A percentile compares a stretch with the other conserved stretches of the same genome.
Conservation (phyloP, 64 coral and sea anemone species). For the Acropora yongei region DNA sequence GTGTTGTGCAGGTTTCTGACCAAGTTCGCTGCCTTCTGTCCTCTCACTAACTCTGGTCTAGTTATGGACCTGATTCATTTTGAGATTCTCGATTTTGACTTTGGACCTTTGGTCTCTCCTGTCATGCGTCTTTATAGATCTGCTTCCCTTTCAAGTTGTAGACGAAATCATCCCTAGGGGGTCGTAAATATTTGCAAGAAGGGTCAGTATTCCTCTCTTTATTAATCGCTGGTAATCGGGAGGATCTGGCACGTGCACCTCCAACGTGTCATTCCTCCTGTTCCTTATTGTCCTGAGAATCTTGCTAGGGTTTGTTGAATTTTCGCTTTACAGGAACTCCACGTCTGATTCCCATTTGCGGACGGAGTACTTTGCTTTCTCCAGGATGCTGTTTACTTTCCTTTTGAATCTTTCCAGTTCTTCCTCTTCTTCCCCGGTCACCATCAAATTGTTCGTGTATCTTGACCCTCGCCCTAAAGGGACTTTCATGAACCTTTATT, state of each 20-base stretch:
- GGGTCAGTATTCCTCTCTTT: slow-evolving; percentile 18
- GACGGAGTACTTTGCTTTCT: not conserved
- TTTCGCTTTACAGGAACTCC: not conserved
- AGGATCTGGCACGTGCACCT: slow-evolving; percentile 29
- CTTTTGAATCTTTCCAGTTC: slow-evolving; percentile 46
- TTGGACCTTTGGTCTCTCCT: slow-evolving; percentile 28
- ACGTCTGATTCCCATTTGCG: slow-evolving; percentile 44
- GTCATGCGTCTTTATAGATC: slow-evolving; percentile 49
- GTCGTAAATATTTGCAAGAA: slow-evolving; percentile 30
- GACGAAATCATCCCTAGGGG: slow-evolving; percentile 51
- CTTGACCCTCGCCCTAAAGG: slow-evolving; percentile 15
- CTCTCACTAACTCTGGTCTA: slow-evolving; percentile 25
- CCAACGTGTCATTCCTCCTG: slow-evolving; percentile 27
- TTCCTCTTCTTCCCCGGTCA: slow-evolving; percentile 10
- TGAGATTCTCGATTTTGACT: slow-evolving; percentile 52
- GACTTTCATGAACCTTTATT: slow-evolving; percentile 24
- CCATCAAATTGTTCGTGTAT: slow-evolving; percentile 51
- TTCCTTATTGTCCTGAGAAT: slow-evolving; percentile 20
- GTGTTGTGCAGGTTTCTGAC: slow-evolving; percentile 33
- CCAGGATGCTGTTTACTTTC: slow-evolving; percentile 20
- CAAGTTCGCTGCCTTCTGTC: slow-evolving; percentile 57
- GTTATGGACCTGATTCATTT: slow-evolving; percentile 36
- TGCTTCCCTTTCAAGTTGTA: slow-evolving; percentile 39
- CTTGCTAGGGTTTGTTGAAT: slow-evolving; percentile 55
- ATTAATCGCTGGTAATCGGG: slow-evolving; percentile 6